Evolutionary conservation across 2,888 invertebrate species (phyloP).

Genomic region (Helleia helle): DNA sequence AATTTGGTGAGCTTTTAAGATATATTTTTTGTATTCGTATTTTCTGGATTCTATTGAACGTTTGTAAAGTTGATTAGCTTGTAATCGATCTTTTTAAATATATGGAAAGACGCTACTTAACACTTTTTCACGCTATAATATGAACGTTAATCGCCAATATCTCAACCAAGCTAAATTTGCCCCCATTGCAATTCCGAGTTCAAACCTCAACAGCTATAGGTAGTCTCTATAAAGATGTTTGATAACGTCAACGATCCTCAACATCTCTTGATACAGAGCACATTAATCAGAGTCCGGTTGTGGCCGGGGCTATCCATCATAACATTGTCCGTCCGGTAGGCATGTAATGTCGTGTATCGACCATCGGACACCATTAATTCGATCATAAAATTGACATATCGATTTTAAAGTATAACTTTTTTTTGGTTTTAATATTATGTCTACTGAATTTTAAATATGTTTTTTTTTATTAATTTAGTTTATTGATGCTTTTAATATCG

Average conservation of each 20-base stretch:
- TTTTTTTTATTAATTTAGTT: too few species aligned
- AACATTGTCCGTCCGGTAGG: constrained; percentile 19
- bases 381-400: constrained; percentile 26
- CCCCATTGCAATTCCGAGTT: background rate
- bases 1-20: too few species aligned
- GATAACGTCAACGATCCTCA: constrained; percentile 11
- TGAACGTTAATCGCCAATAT: background rate
- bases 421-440: constrained; percentile 12
- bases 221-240: background rate
- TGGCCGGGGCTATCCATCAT: constrained; percentile 23
- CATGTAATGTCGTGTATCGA: constrained; percentile 46
- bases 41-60: too few species aligned
- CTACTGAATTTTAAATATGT: too few species aligned
- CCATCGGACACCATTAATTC: constrained; percentile 42
- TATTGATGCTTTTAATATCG: too few species aligned
- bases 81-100: too few species aligned
- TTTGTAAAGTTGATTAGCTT: too few species aligned
- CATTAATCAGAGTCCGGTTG: constrained; percentile 9
- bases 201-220: background rate
- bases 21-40: too few species aligned
- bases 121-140: too few species aligned
- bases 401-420: constrained; percentile 22
- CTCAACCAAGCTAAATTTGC: background rate
- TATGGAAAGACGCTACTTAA: too few species aligned
- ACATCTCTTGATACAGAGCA: background rate